Evolutionary conservation across 2,888 invertebrate species (phyloP), one percentile per base, ranked within the genome.

Genomic region (Amblyjoppa fuscipennis): DNA sequence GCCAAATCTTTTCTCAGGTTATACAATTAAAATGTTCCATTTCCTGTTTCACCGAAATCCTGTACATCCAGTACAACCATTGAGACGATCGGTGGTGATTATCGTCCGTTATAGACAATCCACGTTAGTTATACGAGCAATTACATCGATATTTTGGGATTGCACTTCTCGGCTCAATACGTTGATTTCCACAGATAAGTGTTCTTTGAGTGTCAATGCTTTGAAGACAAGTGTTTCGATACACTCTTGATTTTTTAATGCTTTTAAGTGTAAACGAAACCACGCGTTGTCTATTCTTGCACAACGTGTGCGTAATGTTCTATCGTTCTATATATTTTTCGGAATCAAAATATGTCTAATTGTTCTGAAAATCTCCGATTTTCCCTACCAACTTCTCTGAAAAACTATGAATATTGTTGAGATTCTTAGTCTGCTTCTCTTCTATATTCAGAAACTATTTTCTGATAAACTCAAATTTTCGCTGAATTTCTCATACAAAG

Each of bases 1-100:
- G 53, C 59, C 38, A 11, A 51, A 69, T 78, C 83, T 81, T 76
- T 34, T 51, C 53, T 59, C 7, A 59, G 13, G n/a, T 3, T 25
- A 16, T 31, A 41, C 28, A 31, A 41, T 51, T 51, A 16, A 51
- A 11, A 45, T 73, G 53, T 73, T 73, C 34, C 51, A 25, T 45
- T 41, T 9, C 28, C 3, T 51, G 51, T 51, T 73, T 28, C 25
- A 51, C 73, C 28, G 20, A 34, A 20, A 34, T 34, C 28, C 53
- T 34, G 45, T 73, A 49, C 73, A 51, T 51, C 51, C 73, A 45
- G 45, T 73, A 41, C 73, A 73, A 28, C 56, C 34, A 73, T 51
- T 41, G 9, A 53, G 53, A 34, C 53, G 28, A 51, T 34, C 53
- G 20, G 56, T 7, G 1, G 9, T 51, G 28, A 20, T 25, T 51